A percentile compares a stretch with the other conserved stretches of the same genome.
Evolutionary conservation across 2,797 vertebrate species (phyloP).

Genomic region (Columba guinea): DNA sequence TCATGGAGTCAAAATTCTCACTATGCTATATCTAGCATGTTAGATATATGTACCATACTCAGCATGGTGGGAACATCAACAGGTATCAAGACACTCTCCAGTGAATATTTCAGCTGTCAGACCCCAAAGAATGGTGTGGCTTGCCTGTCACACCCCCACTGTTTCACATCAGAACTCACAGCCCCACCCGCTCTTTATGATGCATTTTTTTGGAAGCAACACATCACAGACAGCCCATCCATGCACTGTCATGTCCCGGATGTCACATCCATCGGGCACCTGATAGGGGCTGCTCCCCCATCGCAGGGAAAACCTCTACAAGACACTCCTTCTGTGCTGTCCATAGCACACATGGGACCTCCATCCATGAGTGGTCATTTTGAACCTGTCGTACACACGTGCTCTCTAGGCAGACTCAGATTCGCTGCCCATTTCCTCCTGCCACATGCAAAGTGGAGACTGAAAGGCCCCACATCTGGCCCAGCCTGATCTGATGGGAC

Average conservation of each 20-base stretch:
- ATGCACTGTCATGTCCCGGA: neutral
- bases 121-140: accelerated
- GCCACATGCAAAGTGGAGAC: accelerated
- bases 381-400: neutral
- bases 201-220: neutral
- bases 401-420: neutral
- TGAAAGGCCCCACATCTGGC: neutral
- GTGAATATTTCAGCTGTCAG: neutral
- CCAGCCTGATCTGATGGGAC: accelerated
- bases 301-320: neutral
- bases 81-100: neutral
- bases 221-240: no score
- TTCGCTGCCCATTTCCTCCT: neutral
- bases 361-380: neutral
- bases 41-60: neutral
- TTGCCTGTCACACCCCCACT: neutral
- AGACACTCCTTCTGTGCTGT: neutral
- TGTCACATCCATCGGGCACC: neutral
- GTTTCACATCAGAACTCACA: neutral
- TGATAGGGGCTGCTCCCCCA: neutral
- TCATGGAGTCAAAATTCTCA: neutral
- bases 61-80: neutral
- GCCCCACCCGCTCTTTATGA: accelerated
- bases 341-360: accelerated
- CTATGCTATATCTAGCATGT: neutral